Conservation (phyloP, 2,113 vertebrate species). For the Peromyscus maniculatus region DNA sequence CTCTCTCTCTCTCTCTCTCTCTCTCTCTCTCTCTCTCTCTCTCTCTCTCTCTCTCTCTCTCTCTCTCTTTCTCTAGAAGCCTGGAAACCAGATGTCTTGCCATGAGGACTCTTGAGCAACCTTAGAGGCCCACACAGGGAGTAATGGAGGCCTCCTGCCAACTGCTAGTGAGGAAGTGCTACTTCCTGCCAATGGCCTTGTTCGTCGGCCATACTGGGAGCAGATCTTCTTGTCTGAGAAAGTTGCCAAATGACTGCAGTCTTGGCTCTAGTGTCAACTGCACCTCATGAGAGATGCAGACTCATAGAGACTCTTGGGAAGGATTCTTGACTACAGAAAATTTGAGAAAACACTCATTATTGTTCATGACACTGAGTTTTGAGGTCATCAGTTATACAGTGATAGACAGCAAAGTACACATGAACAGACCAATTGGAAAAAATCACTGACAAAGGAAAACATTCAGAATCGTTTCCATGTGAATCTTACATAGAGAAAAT, state of each 20-base stretch:
- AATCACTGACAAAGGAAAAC: background rate
- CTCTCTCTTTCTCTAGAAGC: background rate
- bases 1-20: background rate
- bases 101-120: background rate
- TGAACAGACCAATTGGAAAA: background rate
- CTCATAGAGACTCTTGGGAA: background rate
- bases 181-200: background rate
- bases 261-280: background rate
- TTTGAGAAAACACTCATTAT: background rate
- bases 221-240: background rate
- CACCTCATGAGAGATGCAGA: background rate
- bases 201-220: background rate
- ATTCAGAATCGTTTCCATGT: background rate
- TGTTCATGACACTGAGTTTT: constrained; percentile 18
- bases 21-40: background rate
- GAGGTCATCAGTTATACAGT: background rate
- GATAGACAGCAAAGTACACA: background rate
- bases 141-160: background rate
- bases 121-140: background rate
- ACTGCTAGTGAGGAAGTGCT: background rate
- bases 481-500: background rate
- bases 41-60: background rate
- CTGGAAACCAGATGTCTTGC: background rate
- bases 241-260: background rate
- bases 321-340: background rate